Conservation (phyloP, 2,113 vertebrate genomes). For the Alectura lathami region DNA sequence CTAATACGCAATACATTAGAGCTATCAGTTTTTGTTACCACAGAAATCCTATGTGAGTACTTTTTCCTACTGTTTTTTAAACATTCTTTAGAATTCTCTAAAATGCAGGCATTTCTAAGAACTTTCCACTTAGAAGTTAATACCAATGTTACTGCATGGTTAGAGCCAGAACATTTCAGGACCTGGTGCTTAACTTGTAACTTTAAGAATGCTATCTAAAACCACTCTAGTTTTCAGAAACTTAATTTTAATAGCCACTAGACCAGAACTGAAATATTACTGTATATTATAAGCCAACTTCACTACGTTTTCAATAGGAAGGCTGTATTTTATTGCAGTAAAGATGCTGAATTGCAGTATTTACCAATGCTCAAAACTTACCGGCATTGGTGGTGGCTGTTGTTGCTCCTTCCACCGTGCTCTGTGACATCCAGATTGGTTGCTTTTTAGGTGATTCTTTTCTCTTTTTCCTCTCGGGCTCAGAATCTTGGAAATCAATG, state of each 20-base stretch:
- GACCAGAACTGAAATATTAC: neutral
- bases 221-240: neutral
- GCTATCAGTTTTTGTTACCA: neutral
- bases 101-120: neutral
- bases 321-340: neutral
- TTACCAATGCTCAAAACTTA: slow-evolving; percentile 11
- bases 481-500: slow-evolving; percentile 42
- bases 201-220: neutral
- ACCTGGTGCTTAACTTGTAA: neutral
- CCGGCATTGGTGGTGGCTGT: neutral
- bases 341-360: neutral
- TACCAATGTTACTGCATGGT: neutral
- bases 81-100: neutral
- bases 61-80: neutral
- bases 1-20: neutral
- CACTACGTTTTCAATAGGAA: neutral
- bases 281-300: neutral
- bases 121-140: neutral
- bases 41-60: neutral
- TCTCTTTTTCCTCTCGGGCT: slow-evolving; percentile 22
- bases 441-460: slow-evolving; percentile 25
- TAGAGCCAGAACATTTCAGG: neutral
- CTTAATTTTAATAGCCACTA: neutral
- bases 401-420: slow-evolving; percentile 33
- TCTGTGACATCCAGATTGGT: slow-evolving; percentile 67